These are phyloP conservation scores for Heliothis virescens DNA, from an alignment of 1,140 invertebrate genomes.

Conservation along the genomic window DNA sequence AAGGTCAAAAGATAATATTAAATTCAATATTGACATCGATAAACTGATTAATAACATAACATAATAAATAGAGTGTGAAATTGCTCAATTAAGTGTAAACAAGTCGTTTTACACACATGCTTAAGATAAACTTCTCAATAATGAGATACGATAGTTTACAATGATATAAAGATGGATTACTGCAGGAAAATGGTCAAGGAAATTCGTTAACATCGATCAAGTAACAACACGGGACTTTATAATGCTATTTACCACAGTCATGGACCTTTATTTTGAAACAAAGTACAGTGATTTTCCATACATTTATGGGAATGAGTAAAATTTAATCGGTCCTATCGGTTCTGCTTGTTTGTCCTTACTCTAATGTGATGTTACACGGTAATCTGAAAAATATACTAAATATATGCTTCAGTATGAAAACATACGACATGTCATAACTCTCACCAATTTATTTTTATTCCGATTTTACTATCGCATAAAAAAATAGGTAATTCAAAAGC, in stretches of 20 bases:
- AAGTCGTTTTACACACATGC: neutral
- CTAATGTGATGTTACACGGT: too few species aligned
- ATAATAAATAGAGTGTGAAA: neutral
- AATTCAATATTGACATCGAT: neutral
- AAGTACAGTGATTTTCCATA: too few species aligned
- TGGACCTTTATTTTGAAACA: neutral
- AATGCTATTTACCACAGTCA: neutral
- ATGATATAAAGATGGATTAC: conserved; percentile 2
- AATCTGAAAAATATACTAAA: too few species aligned
- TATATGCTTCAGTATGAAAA: too few species aligned
- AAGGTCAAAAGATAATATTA: neutral
- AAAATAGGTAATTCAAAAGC: too few species aligned
- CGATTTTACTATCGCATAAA: too few species aligned
- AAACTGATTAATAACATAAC: neutral
- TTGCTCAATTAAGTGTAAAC: neutral
- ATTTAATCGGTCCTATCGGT: too few species aligned
- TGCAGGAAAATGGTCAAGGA: conserved; percentile 4
- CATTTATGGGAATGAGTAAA: too few species aligned
- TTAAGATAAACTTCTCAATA: conserved; percentile 13
- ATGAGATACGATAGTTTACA: neutral
- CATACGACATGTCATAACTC: too few species aligned
- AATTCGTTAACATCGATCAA: neutral
- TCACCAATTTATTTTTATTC: too few species aligned
- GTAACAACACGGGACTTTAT: neutral
- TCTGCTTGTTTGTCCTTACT: too few species aligned